A percentile compares a stretch with the other conserved stretches of the same genome.
phyloP scores from a whole-genome alignment of 1,140 invertebrate species.

The Aphidius ervi region DNA sequence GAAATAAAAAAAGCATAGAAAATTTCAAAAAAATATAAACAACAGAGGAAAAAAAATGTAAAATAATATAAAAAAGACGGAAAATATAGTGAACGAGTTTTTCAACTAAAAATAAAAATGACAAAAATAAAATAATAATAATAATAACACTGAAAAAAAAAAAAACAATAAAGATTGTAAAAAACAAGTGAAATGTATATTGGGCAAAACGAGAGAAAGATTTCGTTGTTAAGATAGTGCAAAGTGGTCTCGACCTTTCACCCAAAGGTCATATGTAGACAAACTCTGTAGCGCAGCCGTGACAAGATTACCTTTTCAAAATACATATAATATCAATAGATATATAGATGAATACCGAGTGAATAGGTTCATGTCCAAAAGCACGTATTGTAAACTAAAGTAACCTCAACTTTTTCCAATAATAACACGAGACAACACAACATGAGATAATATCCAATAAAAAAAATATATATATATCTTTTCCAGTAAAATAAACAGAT shows the following conservation, averaged over 20 bases:
- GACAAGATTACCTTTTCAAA: slow-evolving; percentile 18
- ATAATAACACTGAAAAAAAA: too few species aligned
- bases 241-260: not conserved
- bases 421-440: too few species aligned
- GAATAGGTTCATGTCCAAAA: too few species aligned
- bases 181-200: slow-evolving; percentile 4
- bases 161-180: not conserved
- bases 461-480: too few species aligned
- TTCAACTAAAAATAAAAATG: slow-evolving; percentile 20
- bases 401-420: too few species aligned
- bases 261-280: slow-evolving; percentile 4
- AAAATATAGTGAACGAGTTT: slow-evolving; percentile 1
- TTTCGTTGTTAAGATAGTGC: not conserved
- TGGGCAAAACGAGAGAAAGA: slow-evolving; percentile 14
- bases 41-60: not conserved
- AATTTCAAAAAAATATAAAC: too few species aligned
- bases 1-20: too few species aligned
- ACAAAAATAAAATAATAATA: not conserved
- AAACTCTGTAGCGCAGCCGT: slow-evolving; percentile 11
- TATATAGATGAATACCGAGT: too few species aligned
- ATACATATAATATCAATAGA: not conserved
- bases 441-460: too few species aligned
- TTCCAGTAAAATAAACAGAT: too few species aligned
- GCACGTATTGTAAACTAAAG: too few species aligned
- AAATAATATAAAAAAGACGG: slow-evolving; percentile 4